phyloP scores from a whole-genome alignment of 2,797 vertebrate species.

The Enteromius fasciolatus region DNA sequence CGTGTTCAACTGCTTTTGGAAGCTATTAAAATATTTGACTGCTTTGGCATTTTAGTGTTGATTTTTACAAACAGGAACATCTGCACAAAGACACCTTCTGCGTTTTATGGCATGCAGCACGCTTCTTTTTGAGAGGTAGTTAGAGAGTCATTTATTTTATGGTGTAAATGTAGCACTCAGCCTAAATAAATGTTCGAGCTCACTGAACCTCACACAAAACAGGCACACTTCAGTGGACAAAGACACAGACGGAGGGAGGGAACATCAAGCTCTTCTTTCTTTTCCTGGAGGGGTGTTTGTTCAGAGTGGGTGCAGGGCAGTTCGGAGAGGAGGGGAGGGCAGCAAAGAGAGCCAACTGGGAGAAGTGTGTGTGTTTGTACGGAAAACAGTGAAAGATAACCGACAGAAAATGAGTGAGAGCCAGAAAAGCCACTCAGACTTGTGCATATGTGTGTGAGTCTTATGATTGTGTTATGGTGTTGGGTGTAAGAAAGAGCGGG shows the following conservation, averaged over 20 bases:
- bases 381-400: background rate
- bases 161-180: conserved; percentile 69
- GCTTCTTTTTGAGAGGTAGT: conserved; percentile 22
- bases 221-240: conserved; percentile 80
- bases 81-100: background rate
- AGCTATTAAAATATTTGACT: conserved; percentile 18
- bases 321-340: conserved; percentile 47
- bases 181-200: conserved; percentile 70
- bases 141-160: conserved; percentile 72
- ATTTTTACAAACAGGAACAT: conserved; percentile 12
- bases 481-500: conserved; percentile 54
- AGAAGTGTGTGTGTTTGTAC: conserved; percentile 5
- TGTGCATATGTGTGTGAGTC: background rate
- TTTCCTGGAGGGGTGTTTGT: conserved; percentile 73
- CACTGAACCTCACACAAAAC: conserved; percentile 71
- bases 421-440: background rate
- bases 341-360: conserved; percentile 60
- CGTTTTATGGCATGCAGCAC: background rate
- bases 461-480: background rate
- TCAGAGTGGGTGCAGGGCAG: conserved; percentile 76
- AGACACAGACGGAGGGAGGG: conserved; percentile 62
- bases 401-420: conserved; percentile 26
- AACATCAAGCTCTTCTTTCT: conserved; percentile 64
- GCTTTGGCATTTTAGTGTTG: background rate
- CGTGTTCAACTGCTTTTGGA: background rate